phyloP scores from a whole-genome alignment of 2,888 invertebrate genomes.

The Athrips mouffetella region DNA sequence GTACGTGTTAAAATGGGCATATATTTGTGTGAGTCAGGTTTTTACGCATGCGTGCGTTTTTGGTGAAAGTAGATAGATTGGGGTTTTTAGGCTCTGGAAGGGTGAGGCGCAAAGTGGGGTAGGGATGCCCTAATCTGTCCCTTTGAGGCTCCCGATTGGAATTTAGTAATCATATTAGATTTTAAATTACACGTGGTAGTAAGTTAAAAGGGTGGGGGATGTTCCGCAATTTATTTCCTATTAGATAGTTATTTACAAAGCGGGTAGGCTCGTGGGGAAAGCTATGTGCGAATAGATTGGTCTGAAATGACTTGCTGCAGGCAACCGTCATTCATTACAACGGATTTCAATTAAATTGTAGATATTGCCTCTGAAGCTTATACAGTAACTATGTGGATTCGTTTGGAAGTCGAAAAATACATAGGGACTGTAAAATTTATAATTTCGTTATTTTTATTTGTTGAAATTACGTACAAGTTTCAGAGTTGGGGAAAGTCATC shows the following conservation, averaged over 20 bases:
- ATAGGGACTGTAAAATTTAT: too few species aligned
- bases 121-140: slow-evolving; percentile 70
- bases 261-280: slow-evolving; percentile 4
- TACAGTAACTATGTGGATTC: not conserved
- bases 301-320: slow-evolving; percentile 7
- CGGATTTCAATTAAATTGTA: not conserved
- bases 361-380: not conserved
- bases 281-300: slow-evolving; percentile 7
- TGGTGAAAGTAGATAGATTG: slow-evolving; percentile 70
- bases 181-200: slow-evolving; percentile 74
- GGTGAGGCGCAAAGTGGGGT: slow-evolving; percentile 39
- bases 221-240: slow-evolving; percentile 63
- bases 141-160: slow-evolving; percentile 74
- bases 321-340: not conserved
- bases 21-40: slow-evolving; percentile 64
- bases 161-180: slow-evolving; percentile 78
- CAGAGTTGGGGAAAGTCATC: too few species aligned
- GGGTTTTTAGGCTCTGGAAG: slow-evolving; percentile 65
- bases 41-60: slow-evolving; percentile 75
- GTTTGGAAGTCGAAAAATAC: not conserved
- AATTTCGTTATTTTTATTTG: too few species aligned
- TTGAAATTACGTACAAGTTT: too few species aligned
- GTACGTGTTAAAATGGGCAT: slow-evolving; percentile 56
- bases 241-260: slow-evolving; percentile 53
- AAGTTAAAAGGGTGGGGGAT: slow-evolving; percentile 57